These are phyloP conservation scores for Perca schrenkii DNA, from an alignment of 2,113 vertebrate genomes.

Conservation along the genomic window DNA sequence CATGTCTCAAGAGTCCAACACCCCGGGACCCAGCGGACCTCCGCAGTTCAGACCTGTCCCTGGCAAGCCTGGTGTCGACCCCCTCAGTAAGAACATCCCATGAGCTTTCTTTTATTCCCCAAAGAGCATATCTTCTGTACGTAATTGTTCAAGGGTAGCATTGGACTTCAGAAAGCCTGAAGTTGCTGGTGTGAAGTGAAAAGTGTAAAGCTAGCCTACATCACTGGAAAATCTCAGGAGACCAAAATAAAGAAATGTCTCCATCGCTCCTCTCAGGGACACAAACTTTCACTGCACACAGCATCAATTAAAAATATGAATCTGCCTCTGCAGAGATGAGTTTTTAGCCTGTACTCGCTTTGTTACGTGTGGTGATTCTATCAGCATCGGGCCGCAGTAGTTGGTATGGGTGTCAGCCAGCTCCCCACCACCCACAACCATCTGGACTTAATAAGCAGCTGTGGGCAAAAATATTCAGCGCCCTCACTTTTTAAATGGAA, in stretches of 20 bases:
- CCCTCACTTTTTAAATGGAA: slow-evolving; percentile 77
- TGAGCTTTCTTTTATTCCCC: background rate
- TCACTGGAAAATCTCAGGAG: background rate
- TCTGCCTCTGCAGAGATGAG: slow-evolving; percentile 20
- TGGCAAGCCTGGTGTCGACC: slow-evolving; percentile 86
- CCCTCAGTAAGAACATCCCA: slow-evolving; percentile 81
- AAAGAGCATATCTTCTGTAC: background rate
- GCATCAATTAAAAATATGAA: slow-evolving; percentile 27
- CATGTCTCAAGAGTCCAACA: slow-evolving; percentile 87
- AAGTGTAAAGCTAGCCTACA: background rate
- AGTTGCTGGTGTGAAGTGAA: slow-evolving; percentile 2
- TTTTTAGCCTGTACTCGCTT: slow-evolving; percentile 32
- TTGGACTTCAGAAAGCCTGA: background rate
- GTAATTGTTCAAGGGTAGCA: background rate
- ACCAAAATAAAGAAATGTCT: slow-evolving; percentile 6
- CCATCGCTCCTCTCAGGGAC: background rate
- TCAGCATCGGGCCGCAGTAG: slow-evolving; percentile 33
- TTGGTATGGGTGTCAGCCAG: slow-evolving; percentile 66
- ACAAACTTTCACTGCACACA: background rate
- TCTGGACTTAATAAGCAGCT: slow-evolving; percentile 79
- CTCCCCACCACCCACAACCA: slow-evolving; percentile 68
- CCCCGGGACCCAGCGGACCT: slow-evolving; percentile 84
- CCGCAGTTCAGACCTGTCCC: slow-evolving; percentile 86
- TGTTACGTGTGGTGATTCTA: slow-evolving; percentile 43
- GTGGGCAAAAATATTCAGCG: slow-evolving; percentile 74